Conservation (phyloP, 2,797 vertebrate genomes). For the Kryptolebias ocellatus region DNA sequence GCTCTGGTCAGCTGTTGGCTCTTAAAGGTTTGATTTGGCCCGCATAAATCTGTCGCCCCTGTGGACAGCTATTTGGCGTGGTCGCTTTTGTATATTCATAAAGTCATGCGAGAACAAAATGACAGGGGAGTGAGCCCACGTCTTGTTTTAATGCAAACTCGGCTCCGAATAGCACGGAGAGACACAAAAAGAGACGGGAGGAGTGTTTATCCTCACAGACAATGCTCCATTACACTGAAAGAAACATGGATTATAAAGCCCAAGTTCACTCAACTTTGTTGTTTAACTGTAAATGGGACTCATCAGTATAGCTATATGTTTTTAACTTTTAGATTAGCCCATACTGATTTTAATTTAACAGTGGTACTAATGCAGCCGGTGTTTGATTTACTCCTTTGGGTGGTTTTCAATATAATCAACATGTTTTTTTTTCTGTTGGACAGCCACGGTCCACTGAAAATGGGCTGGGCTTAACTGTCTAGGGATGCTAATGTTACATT, state of each 20-base stretch:
- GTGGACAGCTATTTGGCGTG: constrained; percentile 62
- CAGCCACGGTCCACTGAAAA: constrained; percentile 61
- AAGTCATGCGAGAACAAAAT: constrained; percentile 74
- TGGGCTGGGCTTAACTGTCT: constrained; percentile 66
- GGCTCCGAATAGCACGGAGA: constrained; percentile 53
- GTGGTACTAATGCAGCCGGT: constrained; percentile 22
- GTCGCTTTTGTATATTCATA: constrained; percentile 57
- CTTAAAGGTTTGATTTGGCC: constrained; percentile 69
- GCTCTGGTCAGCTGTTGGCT: constrained; percentile 72
- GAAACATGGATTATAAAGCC: constrained; percentile 32
- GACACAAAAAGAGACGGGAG: constrained; percentile 67
- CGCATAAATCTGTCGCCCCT: constrained; percentile 61
- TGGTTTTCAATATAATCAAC: constrained; percentile 64
- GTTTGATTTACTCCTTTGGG: constrained; percentile 43
- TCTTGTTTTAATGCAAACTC: constrained; percentile 59
- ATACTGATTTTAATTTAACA: constrained; percentile 20
- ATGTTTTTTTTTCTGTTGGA: constrained; percentile 65
- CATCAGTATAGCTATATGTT: constrained; percentile 13
- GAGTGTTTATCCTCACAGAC: constrained; percentile 56
- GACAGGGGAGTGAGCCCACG: constrained; percentile 57
- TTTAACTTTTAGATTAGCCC: constrained; percentile 6
- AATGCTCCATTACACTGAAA: constrained; percentile 56
- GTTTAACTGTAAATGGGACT: not conserved
- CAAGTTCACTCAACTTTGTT: constrained; percentile 21
- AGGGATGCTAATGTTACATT: constrained; percentile 77